phyloP scores from a whole-genome alignment of 2,888 invertebrate species.

The Eupithecia subfuscata region DNA sequence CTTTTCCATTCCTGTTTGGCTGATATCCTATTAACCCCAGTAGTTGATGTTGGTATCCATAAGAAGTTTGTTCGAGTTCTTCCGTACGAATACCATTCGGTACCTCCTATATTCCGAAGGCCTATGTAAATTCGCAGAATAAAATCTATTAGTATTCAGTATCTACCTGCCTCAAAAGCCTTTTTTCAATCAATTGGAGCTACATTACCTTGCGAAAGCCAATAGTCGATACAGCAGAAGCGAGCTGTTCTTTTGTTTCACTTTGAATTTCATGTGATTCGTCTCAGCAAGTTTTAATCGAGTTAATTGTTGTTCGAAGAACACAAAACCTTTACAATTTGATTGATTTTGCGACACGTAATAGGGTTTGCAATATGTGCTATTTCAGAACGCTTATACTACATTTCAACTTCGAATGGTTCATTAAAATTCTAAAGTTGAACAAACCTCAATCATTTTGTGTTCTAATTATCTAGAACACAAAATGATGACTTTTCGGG shows the following conservation, averaged over 20 bases:
- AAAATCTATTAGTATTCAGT: conserved; percentile 38
- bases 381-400: not conserved
- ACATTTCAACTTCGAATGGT: not conserved
- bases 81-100: not conserved
- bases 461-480: not conserved
- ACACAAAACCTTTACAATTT: not conserved
- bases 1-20: not conserved
- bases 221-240: conserved; percentile 29
- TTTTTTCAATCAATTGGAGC: conserved; percentile 40
- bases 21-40: not conserved
- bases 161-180: conserved; percentile 22
- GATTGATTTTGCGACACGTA: not conserved
- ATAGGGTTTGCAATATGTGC: not conserved
- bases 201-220: conserved; percentile 20
- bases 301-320: not conserved
- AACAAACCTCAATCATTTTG: not conserved
- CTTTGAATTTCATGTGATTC: conserved; percentile 12
- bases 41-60: not conserved
- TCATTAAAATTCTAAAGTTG: not conserved
- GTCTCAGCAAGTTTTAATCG: conserved; percentile 7
- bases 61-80: not conserved
- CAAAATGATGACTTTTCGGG: not conserved
- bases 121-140: conserved; percentile 33
- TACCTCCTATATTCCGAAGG: conserved; percentile 20
- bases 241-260: conserved; percentile 24